Evolutionary conservation across 2,888 invertebrate species (phyloP).

Genomic region (Ptychoptera contaminata): DNA sequence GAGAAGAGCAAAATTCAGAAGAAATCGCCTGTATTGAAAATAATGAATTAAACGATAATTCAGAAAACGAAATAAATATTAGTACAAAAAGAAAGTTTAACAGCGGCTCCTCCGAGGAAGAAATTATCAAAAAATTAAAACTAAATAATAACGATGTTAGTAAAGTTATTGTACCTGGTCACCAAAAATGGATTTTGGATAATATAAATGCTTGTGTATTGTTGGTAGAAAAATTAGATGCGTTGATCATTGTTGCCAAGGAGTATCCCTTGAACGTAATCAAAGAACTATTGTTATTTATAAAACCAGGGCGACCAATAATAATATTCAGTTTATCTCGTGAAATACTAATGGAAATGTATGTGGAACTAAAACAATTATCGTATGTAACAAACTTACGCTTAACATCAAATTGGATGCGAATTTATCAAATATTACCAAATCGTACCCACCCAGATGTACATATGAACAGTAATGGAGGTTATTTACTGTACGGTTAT

Average conservation of each 20-base stretch:
- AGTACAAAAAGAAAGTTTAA: constrained; percentile 1
- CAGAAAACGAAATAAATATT: constrained; percentile 5
- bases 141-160: constrained; percentile 8
- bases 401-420: constrained; percentile 72
- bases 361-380: constrained; percentile 55
- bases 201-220: constrained; percentile 48
- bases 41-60: constrained; percentile 9
- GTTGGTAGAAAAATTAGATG: constrained; percentile 50
- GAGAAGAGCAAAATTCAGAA: constrained; percentile 11
- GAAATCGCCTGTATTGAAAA: constrained; percentile 7
- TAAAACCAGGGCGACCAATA: constrained; percentile 69
- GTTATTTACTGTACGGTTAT: constrained; percentile 66
- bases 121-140: constrained; percentile 7
- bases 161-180: constrained; percentile 13
- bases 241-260: constrained; percentile 61
- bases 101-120: constrained; percentile 12
- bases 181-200: constrained; percentile 52
- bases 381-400: constrained; percentile 58
- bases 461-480: constrained; percentile 75
- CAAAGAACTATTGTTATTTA: constrained; percentile 53
- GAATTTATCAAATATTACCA: constrained; percentile 78
- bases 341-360: constrained; percentile 75
- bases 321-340: constrained; percentile 67
- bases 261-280: constrained; percentile 76
- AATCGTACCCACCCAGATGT: constrained; percentile 92